Base-by-base conservation (phyloP, 2,888 invertebrate species). In the Microplitis deprimator region DNA sequence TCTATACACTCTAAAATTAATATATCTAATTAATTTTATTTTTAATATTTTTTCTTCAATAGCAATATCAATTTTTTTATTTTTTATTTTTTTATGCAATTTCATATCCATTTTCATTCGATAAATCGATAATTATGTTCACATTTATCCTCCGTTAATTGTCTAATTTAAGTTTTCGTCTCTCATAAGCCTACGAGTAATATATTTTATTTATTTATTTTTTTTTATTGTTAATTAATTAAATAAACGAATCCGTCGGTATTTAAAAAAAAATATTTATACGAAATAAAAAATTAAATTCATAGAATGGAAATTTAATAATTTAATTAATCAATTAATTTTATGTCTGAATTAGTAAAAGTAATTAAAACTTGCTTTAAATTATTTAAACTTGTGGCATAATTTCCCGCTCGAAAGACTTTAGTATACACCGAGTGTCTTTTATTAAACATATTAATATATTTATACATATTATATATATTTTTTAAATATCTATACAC, bases 1-100 rank as follows among this genome's bases (percentile, higher is more conserved):
- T 77, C 77, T 77, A 77, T 77, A 77, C 77, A 77, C 69, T 17
- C 73, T 73, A 73, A 73, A 62, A 77, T 38, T 77, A 73, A 77
- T 38, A 7, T 68, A 10, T 60, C 7, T 38, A 7, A n/a, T 59
- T 60, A 29, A 20, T 62, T 62, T 62, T 17, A 17, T 20, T 17
- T 13, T 62, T 62, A 2, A 5, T 17, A 7, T 17, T 20, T 16
- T 62, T 17, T n/a, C 20, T 62, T 16, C 20, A 7, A 62, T 62
- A n/a, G 8, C 59, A 59, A 59, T 59, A 13, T 59, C 59, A 59
- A 10, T 29, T 3, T 29, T 29, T 29, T 29, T 29, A 29, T 29
- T 29, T 29, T 29, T 4, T 29, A 29, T 3, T 29, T 29, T 29
- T 29, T 4, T 29, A 29, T 3, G 29, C 29, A 29, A 29, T 29